Percentiles rank a stretch among this genome's conserved stretches.
phyloP scores from a whole-genome alignment of 1,140 invertebrate species.

The Hydropsyche tenuis region DNA sequence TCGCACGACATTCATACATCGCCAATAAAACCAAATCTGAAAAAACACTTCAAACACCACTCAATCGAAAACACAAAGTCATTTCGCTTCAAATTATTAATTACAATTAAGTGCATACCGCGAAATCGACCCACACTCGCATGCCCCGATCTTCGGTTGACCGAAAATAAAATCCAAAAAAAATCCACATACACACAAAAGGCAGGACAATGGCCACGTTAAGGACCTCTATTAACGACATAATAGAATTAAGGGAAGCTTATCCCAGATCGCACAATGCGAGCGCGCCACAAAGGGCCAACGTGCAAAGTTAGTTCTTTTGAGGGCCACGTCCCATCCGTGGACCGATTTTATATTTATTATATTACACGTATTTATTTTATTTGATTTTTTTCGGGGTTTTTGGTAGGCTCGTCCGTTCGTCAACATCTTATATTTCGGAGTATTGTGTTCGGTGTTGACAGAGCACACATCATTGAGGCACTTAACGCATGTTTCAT shows the following conservation, averaged over 20 bases:
- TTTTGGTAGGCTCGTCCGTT: neutral
- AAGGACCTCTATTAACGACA: constrained; percentile 38
- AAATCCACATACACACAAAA: constrained; percentile 25
- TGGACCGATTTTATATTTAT: neutral
- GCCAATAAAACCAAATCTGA: too few species aligned
- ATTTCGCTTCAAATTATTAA: too few species aligned
- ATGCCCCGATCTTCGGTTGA: neutral
- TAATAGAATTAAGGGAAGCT: constrained; percentile 36
- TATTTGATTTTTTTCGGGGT: neutral
- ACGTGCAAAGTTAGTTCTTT: constrained; percentile 35
- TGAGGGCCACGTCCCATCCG: constrained; percentile 3
- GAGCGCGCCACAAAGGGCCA: constrained; percentile 17
- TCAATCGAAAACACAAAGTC: too few species aligned
- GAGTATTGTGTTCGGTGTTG: constrained; percentile 16
- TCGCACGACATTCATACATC: too few species aligned
- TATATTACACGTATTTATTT: too few species aligned
- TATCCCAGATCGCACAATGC: constrained; percentile 25
- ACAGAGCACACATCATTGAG: constrained; percentile 36
- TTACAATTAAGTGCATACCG: too few species aligned
- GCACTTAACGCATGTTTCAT: constrained; percentile 35
- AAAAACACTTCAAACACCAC: too few species aligned
- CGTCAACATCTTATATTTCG: constrained; percentile 31
- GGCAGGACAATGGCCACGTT: constrained; percentile 26
- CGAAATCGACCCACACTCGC: too few species aligned
- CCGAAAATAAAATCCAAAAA: neutral